These are phyloP conservation scores for Xanthorhoe designata DNA, from an alignment of 2,888 invertebrate species.

Conservation along the genomic window DNA sequence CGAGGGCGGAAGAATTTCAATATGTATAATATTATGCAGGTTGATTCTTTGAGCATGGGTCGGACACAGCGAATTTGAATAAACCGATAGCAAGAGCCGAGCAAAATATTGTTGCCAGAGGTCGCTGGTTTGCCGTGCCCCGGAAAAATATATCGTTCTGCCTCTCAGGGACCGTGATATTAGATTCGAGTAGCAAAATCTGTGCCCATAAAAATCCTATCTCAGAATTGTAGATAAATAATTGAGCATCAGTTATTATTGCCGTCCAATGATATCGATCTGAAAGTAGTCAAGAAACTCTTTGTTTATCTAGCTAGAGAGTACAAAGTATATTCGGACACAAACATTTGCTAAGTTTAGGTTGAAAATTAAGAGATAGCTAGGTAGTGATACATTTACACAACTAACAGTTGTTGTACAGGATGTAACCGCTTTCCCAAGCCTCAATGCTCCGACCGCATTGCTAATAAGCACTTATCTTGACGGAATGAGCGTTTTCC, in stretches of 20 bases:
- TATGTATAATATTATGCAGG: slow-evolving; percentile 84
- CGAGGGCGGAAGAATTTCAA: slow-evolving; percentile 80
- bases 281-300: neutral
- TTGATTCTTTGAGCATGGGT: slow-evolving; percentile 83
- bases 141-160: slow-evolving; percentile 72
- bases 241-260: slow-evolving; percentile 40
- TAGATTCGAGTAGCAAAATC: slow-evolving; percentile 65
- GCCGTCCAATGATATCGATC: slow-evolving; percentile 15
- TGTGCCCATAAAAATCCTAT: slow-evolving; percentile 51
- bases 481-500: slow-evolving; percentile 41
- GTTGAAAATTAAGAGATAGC: neutral
- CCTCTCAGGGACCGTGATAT: slow-evolving; percentile 66
- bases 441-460: slow-evolving; percentile 33
- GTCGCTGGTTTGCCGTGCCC: slow-evolving; percentile 69
- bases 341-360: neutral
- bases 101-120: slow-evolving; percentile 82
- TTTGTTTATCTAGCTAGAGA: neutral
- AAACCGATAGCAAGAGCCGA: slow-evolving; percentile 76
- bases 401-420: slow-evolving; percentile 18
- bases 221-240: slow-evolving; percentile 43
- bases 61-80: slow-evolving; percentile 82
- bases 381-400: slow-evolving; percentile 1
- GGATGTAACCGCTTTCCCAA: slow-evolving; percentile 31
- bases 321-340: neutral
- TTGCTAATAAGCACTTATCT: slow-evolving; percentile 45